A percentile compares a stretch with the other conserved stretches of the same genome.
phyloP scores from a whole-genome alignment of 2,888 invertebrate species.

The Uloborus plumipes region DNA sequence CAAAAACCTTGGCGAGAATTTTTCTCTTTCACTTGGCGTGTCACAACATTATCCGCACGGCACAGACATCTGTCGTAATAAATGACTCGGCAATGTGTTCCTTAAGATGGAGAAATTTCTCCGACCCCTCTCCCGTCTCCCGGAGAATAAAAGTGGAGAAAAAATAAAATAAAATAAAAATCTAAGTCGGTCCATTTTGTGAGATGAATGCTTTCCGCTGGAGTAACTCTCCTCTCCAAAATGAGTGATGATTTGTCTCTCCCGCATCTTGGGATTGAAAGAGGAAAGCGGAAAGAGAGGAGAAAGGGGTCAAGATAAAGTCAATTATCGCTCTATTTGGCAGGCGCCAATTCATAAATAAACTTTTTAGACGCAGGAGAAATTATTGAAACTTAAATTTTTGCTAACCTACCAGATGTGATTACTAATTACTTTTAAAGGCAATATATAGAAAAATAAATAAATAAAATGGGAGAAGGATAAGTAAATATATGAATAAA shows the following conservation, averaged over 20 bases:
- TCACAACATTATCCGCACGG: slow-evolving; percentile 63
- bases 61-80: slow-evolving; percentile 63
- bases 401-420: no score
- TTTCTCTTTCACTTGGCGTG: slow-evolving; percentile 62
- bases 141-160: slow-evolving; percentile 25
- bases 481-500: no score
- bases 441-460: no score
- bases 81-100: slow-evolving; percentile 64
- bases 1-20: slow-evolving; percentile 52
- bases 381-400: no score
- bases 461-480: no score
- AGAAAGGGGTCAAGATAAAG: slow-evolving; percentile 1
- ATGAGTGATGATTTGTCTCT: slow-evolving; percentile 64
- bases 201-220: slow-evolving; percentile 64
- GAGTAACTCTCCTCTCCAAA: slow-evolving; percentile 62
- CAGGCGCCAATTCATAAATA: background rate
- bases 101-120: slow-evolving; percentile 61
- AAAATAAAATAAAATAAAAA: slow-evolving; percentile 55
- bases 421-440: no score
- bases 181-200: slow-evolving; percentile 62
- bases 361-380: background rate
- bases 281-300: slow-evolving; percentile 47
- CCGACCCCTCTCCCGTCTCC: slow-evolving; percentile 12
- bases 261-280: slow-evolving; percentile 63
- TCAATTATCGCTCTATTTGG: slow-evolving; percentile 27